A percentile compares a stretch with the other conserved stretches of the same genome.
Evolutionary conservation across 2,888 invertebrate genomes (phyloP).

Genomic region (Orthonychiurus folsomi): DNA sequence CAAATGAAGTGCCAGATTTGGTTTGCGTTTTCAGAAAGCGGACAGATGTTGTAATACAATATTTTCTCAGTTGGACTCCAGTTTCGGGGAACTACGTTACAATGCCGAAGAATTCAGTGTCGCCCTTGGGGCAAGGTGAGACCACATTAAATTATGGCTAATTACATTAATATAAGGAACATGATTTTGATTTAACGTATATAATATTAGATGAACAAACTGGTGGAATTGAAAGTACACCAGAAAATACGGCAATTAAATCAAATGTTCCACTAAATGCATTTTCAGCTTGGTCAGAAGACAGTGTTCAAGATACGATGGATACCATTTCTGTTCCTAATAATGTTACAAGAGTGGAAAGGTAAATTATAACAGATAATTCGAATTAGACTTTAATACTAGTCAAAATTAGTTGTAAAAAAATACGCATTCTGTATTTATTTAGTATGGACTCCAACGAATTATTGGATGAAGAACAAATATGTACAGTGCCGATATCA

Average conservation of each 20-base stretch:
- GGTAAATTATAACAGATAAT: neutral
- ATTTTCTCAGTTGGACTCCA: neutral
- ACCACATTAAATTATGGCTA: no score
- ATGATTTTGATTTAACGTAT: no score
- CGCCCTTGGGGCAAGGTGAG: neutral
- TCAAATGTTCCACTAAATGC: neutral
- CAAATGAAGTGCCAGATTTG: neutral
- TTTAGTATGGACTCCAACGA: neutral
- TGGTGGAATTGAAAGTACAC: no score
- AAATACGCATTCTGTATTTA: neutral
- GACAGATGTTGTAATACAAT: neutral
- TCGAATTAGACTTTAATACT: neutral
- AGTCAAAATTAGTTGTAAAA: no score
- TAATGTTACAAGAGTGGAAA: neutral
- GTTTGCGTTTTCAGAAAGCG: neutral
- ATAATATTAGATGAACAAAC: no score
- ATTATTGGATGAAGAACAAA: neutral
- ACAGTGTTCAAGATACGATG: neutral
- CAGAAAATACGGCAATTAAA: no score
- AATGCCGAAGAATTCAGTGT: neutral
- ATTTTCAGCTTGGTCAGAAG: neutral
- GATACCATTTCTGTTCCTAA: neutral
- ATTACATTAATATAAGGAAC: no score
- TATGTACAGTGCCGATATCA: neutral
- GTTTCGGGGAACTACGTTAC: no score